Evolutionary conservation across 2,797 vertebrate genomes (phyloP).

Genomic region (Pampus argenteus): DNA sequence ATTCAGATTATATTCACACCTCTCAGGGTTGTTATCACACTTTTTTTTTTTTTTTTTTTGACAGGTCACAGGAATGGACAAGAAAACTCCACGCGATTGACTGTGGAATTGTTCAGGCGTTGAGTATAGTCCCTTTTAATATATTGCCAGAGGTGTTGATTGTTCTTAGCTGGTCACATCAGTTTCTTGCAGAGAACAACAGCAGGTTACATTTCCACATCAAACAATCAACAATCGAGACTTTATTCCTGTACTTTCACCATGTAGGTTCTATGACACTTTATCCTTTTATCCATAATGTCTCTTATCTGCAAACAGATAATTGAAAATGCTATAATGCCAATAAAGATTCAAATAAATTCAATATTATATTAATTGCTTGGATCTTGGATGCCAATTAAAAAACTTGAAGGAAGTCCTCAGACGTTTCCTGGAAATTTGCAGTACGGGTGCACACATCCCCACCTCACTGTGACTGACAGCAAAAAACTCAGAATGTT

Average conservation of each 20-base stretch:
- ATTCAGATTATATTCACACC: constrained; percentile 83
- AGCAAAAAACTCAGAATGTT: no score
- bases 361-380: constrained; percentile 12
- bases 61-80: constrained; percentile 59
- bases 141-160: constrained; percentile 42
- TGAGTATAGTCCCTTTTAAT: constrained; percentile 19
- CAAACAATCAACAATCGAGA: background rate
- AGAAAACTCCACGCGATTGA: constrained; percentile 34
- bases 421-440: background rate
- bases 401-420: background rate
- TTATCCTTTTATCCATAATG: constrained; percentile 10
- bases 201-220: background rate
- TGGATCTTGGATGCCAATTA: constrained; percentile 5
- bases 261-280: background rate
- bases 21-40: constrained; percentile 76
- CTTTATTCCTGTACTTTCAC: background rate
- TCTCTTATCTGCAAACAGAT: constrained; percentile 8
- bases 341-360: constrained; percentile 3
- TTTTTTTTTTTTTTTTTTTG: constrained; percentile 39
- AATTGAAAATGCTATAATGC: constrained; percentile 19
- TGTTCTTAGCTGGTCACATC: constrained; percentile 39
- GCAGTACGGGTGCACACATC: no score
- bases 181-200: background rate
- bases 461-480: no score
- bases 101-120: constrained; percentile 21